These are phyloP conservation scores for Formica selysi DNA, from an alignment of 1,140 invertebrate species.

Conservation along the genomic window DNA sequence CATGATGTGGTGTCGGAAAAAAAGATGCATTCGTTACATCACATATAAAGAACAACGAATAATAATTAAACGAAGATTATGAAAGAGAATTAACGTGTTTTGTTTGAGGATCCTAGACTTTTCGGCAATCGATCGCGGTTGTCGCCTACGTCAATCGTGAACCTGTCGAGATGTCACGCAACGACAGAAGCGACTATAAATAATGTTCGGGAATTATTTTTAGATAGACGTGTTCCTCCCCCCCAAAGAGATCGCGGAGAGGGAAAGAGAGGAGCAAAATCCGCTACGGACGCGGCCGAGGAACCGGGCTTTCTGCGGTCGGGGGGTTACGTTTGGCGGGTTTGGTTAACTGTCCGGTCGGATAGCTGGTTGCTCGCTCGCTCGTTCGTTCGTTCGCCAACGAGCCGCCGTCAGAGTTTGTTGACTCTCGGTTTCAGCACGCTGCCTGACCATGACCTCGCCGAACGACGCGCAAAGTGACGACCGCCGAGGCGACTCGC, in stretches of 20 bases:
- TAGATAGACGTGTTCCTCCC: conserved; percentile 35
- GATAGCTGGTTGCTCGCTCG: conserved; percentile 53
- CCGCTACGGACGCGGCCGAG: conserved; percentile 57
- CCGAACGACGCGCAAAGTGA: conserved; percentile 84
- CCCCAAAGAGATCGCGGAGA: neutral
- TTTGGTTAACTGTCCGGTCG: conserved; percentile 74
- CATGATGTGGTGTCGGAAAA: no score
- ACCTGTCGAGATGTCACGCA: conserved; percentile 65
- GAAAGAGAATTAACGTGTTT: no score
- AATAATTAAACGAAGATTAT: no score
- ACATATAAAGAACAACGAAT: no score
- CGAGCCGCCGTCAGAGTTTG: conserved; percentile 81
- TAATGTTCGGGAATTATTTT: conserved; percentile 77
- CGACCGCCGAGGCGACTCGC: conserved; percentile 74
- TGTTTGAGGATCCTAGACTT: neutral
- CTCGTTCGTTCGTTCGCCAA: conserved; percentile 50
- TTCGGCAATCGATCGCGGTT: conserved; percentile 15
- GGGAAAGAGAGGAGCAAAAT: conserved; percentile 41
- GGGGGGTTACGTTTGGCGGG: conserved; percentile 73
- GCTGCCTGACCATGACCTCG: conserved; percentile 85
- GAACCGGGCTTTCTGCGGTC: conserved; percentile 56
- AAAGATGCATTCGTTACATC: no score
- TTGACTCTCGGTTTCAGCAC: conserved; percentile 86
- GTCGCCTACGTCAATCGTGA: conserved; percentile 28
- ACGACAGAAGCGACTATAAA: conserved; percentile 67